Conservation (phyloP, 2,797 vertebrate genomes). For the Nasua narica region DNA sequence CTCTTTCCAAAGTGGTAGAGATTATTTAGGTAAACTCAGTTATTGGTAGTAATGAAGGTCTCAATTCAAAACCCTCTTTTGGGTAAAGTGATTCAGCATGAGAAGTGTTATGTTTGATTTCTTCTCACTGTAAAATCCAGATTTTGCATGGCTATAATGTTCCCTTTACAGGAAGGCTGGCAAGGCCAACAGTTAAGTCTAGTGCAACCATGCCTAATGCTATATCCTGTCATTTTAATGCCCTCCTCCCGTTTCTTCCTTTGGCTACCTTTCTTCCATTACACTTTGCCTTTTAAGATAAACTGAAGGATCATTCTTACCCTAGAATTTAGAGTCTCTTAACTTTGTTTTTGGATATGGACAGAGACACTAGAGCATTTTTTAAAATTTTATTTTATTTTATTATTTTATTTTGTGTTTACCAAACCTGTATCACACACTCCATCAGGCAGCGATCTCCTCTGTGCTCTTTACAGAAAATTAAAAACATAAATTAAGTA, state of each 20-base stretch:
- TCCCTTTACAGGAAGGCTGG: slow-evolving; percentile 43
- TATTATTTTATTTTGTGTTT: slow-evolving; percentile 66
- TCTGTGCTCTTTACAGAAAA: slow-evolving; percentile 74
- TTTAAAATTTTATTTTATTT: slow-evolving; percentile 19
- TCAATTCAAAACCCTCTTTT: slow-evolving; percentile 67
- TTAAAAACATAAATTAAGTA: slow-evolving; percentile 78
- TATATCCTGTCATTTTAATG: slow-evolving; percentile 18
- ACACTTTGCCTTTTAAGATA: not conserved
- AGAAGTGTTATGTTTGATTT: slow-evolving; percentile 67
- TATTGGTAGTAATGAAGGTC: slow-evolving; percentile 72
- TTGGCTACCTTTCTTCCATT: not conserved
- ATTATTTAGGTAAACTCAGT: slow-evolving; percentile 75
- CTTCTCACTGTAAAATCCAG: slow-evolving; percentile 71
- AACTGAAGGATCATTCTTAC: slow-evolving; percentile 1
- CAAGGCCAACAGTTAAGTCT: slow-evolving; percentile 15
- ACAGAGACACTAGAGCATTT: slow-evolving; percentile 33
- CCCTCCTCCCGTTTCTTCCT: not conserved
- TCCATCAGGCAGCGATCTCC: slow-evolving; percentile 43
- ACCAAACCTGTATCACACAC: slow-evolving; percentile 54
- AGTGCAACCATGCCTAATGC: slow-evolving; percentile 39
- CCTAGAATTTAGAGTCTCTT: not conserved
- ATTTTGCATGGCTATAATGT: slow-evolving; percentile 63
- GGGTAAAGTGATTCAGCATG: slow-evolving; percentile 65
- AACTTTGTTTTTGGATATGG: slow-evolving; percentile 35
- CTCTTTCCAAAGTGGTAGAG: slow-evolving; percentile 63